Conservation (phyloP, 2,888 invertebrate species). For the Drosophila neotestacea region DNA sequence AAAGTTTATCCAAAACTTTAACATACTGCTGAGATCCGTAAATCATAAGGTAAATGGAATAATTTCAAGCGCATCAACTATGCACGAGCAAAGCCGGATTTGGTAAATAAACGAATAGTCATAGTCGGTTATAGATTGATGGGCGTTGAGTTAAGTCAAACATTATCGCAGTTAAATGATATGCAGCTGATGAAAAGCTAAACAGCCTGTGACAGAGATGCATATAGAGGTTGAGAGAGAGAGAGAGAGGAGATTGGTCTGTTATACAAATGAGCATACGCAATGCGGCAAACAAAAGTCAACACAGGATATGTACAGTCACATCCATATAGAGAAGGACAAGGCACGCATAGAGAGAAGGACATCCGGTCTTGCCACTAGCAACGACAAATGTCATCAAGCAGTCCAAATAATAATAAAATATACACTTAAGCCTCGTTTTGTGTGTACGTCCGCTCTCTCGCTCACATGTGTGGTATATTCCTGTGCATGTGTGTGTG, state of each 20-base stretch:
- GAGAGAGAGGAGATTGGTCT: constrained; percentile 10
- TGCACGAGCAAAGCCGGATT: constrained; percentile 6
- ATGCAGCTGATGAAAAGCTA: constrained; percentile 63
- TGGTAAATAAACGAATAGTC: constrained; percentile 6
- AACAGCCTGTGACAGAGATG: constrained; percentile 27
- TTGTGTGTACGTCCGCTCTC: constrained; percentile 55
- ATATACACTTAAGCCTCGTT: constrained; percentile 80
- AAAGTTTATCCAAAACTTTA: neutral
- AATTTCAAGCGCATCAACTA: neutral
- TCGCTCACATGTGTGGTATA: constrained; percentile 35
- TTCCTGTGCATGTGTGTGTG: constrained; percentile 13
- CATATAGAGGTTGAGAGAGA: constrained; percentile 15
- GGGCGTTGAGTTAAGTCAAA: constrained; percentile 37
- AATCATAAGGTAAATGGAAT: too few species aligned
- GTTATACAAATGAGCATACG: constrained; percentile 74
- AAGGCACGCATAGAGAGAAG: constrained; percentile 40
- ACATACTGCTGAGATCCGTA: neutral
- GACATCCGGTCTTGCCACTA: constrained; percentile 77
- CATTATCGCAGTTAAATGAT: constrained; percentile 62
- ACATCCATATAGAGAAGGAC: constrained; percentile 22
- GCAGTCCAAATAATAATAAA: constrained; percentile 80
- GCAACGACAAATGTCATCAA: constrained; percentile 80
- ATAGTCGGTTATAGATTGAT: constrained; percentile 30
- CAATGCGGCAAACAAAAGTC: constrained; percentile 78
- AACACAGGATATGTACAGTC: constrained; percentile 44